Percentiles rank a stretch among this genome's conserved stretches.
Evolutionary conservation across 1,140 invertebrate genomes (phyloP).

Genomic region (Drosophila nannoptera): DNA sequence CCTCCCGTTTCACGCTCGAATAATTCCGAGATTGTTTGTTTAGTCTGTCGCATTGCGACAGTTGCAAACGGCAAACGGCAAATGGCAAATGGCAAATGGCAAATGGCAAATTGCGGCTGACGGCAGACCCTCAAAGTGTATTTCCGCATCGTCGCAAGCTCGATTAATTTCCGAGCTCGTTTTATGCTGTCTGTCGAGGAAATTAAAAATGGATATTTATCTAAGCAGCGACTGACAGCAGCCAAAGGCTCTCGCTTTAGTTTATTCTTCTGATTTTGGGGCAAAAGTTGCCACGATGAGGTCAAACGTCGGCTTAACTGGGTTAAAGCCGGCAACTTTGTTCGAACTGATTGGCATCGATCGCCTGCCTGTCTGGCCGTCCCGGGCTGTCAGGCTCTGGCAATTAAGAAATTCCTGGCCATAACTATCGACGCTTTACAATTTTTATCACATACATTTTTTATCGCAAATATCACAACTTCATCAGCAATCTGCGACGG

Average conservation of each 20-base stretch:
- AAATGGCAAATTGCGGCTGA: slow-evolving; percentile 35
- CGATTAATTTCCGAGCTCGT: slow-evolving; percentile 35
- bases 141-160: slow-evolving; percentile 17
- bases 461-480: slow-evolving; percentile 77
- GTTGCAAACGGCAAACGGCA: slow-evolving; percentile 23
- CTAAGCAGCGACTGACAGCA: background rate
- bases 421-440: slow-evolving; percentile 57
- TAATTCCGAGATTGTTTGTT: slow-evolving; percentile 15
- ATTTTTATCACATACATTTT: slow-evolving; percentile 76
- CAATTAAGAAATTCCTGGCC: slow-evolving; percentile 71
- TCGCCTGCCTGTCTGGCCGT: background rate
- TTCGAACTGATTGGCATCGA: background rate
- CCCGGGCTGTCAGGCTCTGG: background rate
- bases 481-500: slow-evolving; percentile 67
- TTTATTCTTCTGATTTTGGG: background rate
- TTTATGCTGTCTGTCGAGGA: slow-evolving; percentile 20
- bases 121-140: slow-evolving; percentile 21
- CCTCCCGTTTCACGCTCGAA: background rate
- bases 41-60: slow-evolving; percentile 34
- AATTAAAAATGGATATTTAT: slow-evolving; percentile 44
- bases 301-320: background rate
- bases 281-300: slow-evolving; percentile 3
- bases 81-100: slow-evolving; percentile 14
- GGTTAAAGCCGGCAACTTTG: too few relatives aligned
- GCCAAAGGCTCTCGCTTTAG: background rate